These are phyloP conservation scores for Loxodonta africana DNA, from an alignment of 2,113 vertebrate genomes.

Conservation along the genomic window DNA sequence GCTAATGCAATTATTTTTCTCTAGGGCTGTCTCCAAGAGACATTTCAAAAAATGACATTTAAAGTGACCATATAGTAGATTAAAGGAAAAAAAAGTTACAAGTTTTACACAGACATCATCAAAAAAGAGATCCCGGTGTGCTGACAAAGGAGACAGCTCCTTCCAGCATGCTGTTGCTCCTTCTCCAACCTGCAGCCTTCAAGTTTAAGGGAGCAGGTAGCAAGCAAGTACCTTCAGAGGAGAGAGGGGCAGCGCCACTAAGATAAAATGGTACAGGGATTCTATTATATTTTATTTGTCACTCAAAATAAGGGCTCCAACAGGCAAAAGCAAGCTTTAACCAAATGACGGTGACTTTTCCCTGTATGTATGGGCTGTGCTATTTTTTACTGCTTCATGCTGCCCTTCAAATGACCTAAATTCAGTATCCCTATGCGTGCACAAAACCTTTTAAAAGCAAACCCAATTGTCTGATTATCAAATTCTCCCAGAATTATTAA, in stretches of 20 bases:
- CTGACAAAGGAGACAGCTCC: constrained; percentile 34
- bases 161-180: neutral
- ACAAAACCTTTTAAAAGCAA: neutral
- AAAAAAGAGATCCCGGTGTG: constrained; percentile 33
- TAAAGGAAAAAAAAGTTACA: constrained; percentile 62
- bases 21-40: constrained; percentile 45
- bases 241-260: neutral
- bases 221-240: neutral
- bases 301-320: constrained; percentile 55
- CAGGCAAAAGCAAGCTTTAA: constrained; percentile 38
- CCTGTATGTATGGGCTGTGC: no score
- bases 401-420: neutral
- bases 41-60: constrained; percentile 73
- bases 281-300: neutral
- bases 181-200: neutral
- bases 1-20: constrained; percentile 73
- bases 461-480: neutral
- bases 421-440: neutral
- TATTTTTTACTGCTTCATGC: neutral
- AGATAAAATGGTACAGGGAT: neutral
- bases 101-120: constrained; percentile 47
- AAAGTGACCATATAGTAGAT: constrained; percentile 62
- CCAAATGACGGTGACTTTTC: neutral
- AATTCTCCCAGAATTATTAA: constrained; percentile 24
- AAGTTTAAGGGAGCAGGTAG: neutral